phyloP scores from a whole-genome alignment of 1,140 invertebrate species.

The Augochlora pura region DNA sequence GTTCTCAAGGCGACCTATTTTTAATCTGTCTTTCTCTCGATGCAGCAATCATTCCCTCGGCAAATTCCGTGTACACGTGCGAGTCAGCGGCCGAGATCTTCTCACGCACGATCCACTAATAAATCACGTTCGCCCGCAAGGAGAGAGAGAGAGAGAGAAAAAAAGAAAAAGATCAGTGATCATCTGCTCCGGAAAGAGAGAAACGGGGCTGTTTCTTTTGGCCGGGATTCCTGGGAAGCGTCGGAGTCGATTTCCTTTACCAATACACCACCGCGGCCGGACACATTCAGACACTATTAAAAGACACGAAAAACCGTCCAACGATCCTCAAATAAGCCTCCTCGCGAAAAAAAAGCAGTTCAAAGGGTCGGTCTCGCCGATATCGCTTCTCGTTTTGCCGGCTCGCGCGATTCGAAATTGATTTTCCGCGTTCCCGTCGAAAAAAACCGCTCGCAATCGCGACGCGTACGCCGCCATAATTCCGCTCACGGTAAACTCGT shows the following conservation, averaged over 20 bases:
- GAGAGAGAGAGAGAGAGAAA: too few relatives aligned
- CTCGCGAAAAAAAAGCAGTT: too few relatives aligned
- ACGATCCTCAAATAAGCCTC: not conserved
- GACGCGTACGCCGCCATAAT: too few relatives aligned
- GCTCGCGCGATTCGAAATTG: too few relatives aligned
- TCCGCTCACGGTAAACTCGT: too few relatives aligned
- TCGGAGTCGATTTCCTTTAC: slow-evolving; percentile 65
- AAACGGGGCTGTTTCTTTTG: slow-evolving; percentile 58
- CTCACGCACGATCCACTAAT: slow-evolving; percentile 63
- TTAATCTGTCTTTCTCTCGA: slow-evolving; percentile 36
- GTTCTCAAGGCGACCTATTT: slow-evolving; percentile 16
- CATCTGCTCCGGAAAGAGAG: slow-evolving; percentile 53
- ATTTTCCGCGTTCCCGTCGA: too few relatives aligned
- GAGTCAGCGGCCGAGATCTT: slow-evolving; percentile 56
- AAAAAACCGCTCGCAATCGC: too few relatives aligned
- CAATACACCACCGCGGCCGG: slow-evolving; percentile 46
- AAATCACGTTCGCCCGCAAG: slow-evolving; percentile 59
- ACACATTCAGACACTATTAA: not conserved
- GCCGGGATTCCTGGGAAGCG: slow-evolving; percentile 53
- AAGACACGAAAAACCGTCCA: not conserved
- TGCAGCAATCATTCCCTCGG: slow-evolving; percentile 39
- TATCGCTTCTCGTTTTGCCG: too few relatives aligned
- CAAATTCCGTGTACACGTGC: slow-evolving; percentile 43
- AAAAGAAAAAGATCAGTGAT: slow-evolving; percentile 62
- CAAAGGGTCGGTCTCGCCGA: too few relatives aligned